phyloP scores from a whole-genome alignment of 2,888 invertebrate genomes.

The Mesochorus sp. region DNA sequence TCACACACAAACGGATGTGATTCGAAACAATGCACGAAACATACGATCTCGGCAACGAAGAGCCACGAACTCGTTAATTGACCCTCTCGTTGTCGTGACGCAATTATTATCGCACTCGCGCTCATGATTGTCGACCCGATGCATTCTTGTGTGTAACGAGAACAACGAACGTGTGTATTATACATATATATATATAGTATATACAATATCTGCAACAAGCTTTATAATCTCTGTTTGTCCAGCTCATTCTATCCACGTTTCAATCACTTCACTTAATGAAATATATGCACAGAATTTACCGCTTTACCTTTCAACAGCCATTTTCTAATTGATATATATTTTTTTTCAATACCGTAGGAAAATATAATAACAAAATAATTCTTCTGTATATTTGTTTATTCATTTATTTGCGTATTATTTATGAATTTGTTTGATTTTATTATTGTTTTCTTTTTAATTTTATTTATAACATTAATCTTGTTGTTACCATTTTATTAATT shows the following conservation, averaged over 20 bases:
- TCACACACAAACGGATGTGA: not conserved
- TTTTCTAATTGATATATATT: too few species aligned
- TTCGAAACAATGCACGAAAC: constrained; percentile 43
- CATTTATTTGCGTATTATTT: too few species aligned
- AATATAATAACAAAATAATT: too few species aligned
- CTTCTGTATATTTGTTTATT: too few species aligned
- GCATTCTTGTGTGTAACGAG: constrained; percentile 31
- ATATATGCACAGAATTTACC: too few species aligned
- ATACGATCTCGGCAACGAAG: constrained; percentile 36
- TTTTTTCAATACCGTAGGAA: too few species aligned
- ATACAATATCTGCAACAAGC: not conserved
- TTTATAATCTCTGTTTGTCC: constrained; percentile 4
- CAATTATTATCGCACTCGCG: constrained; percentile 29
- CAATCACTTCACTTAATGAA: constrained; percentile 3
- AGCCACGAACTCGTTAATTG: constrained; percentile 48
- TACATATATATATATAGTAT: not conserved
- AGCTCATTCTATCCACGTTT: not conserved
- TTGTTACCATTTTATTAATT: too few species aligned
- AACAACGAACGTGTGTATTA: constrained; percentile 19
- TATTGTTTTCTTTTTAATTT: too few species aligned
- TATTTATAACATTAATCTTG: too few species aligned
- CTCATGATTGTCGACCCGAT: constrained; percentile 20
- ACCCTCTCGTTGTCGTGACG: constrained; percentile 37
- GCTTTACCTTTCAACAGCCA: too few species aligned
- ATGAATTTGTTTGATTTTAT: too few species aligned